Conservation (phyloP, 2,888 invertebrate genomes). For the Nomada ruficornis region DNA sequence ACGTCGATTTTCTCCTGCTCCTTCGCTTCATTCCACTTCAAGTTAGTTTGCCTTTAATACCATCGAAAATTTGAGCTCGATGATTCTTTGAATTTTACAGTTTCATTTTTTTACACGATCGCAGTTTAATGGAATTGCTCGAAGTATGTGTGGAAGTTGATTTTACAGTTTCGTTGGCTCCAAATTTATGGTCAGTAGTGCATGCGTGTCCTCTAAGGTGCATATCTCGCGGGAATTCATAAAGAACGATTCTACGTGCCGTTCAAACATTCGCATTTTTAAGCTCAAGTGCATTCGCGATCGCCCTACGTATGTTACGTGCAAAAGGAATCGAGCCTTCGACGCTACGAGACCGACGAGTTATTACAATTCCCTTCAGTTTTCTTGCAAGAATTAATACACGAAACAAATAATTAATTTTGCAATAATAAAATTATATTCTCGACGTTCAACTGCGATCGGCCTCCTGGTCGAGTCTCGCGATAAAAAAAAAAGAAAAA, state of each 20-base stretch:
- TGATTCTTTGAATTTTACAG: too few species aligned
- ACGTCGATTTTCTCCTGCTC: too few species aligned
- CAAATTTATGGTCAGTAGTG: conserved; percentile 31
- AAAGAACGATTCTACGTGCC: conserved; percentile 63
- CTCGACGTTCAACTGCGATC: conserved; percentile 30
- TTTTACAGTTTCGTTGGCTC: background rate
- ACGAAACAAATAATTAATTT: background rate
- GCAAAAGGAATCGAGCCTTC: conserved; percentile 62
- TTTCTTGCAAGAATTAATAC: background rate
- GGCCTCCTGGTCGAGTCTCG: conserved; percentile 60
- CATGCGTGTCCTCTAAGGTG: conserved; percentile 57
- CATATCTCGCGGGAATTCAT: conserved; percentile 44
- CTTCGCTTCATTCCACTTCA: too few species aligned
- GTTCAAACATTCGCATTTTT: conserved; percentile 66
- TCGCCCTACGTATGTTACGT: conserved; percentile 68
- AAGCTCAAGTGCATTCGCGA: conserved; percentile 71
- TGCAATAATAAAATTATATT: background rate
- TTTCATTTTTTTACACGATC: too few species aligned
- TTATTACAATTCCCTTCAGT: conserved; percentile 2
- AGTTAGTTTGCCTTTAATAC: too few species aligned
- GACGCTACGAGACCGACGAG: conserved; percentile 52
- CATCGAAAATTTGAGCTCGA: too few species aligned
- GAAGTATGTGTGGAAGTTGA: too few species aligned
- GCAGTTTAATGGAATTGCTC: too few species aligned
- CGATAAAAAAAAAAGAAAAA: conserved; percentile 39